Evolutionary conservation across 2,797 vertebrate genomes (phyloP).

Genomic region (Chaetodon trifasciatus): DNA sequence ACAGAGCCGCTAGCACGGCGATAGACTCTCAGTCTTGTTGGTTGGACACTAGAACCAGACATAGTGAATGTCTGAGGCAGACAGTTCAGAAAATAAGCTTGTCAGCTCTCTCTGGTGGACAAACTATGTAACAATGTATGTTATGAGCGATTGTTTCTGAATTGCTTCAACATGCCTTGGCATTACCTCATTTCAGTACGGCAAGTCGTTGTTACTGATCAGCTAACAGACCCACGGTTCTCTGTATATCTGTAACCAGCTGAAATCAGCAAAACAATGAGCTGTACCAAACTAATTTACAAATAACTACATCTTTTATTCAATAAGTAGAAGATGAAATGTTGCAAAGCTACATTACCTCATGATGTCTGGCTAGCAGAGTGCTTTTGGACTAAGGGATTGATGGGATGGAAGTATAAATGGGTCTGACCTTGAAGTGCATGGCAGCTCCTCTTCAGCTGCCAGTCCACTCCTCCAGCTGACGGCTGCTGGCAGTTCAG

Average conservation of each 20-base stretch:
- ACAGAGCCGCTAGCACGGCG: too few relatives aligned
- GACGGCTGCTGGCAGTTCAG: conserved; percentile 36
- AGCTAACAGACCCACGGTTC: background rate
- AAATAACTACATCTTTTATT: background rate
- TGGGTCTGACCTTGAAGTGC: conserved; percentile 31
- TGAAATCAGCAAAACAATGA: background rate
- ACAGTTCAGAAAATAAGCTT: background rate
- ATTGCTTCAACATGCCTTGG: background rate
- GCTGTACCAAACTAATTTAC: background rate
- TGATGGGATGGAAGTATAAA: conserved; percentile 50
- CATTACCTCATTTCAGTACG: background rate
- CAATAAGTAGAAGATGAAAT: background rate
- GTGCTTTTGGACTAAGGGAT: background rate
- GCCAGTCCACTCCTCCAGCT: conserved; percentile 28
- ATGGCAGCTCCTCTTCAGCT: conserved; percentile 26
- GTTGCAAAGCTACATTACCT: background rate
- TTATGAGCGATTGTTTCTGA: background rate
- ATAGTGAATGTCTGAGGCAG: background rate
- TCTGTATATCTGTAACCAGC: background rate
- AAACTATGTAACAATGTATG: background rate
- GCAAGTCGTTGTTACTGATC: background rate
- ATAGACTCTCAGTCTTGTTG: background rate
- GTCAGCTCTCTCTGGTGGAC: background rate
- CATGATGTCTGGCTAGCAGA: background rate
- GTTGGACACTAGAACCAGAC: background rate